A percentile compares a stretch with the other conserved stretches of the same genome.
Evolutionary conservation across 1,140 invertebrate genomes (phyloP).

Genomic region (Penaeus indicus): DNA sequence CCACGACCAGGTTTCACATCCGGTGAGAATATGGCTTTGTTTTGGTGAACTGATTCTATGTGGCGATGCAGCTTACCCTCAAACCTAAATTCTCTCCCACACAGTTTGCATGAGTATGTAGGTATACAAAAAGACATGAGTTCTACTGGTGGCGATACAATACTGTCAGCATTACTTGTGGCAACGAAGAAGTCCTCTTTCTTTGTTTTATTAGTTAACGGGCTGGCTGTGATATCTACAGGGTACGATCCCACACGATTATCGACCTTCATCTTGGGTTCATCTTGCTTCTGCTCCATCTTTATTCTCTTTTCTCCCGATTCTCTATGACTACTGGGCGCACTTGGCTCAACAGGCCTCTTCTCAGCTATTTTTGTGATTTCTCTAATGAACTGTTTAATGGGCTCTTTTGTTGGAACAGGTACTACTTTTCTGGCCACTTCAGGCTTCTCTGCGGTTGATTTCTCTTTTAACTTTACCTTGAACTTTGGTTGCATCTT

Average conservation of each 20-base stretch:
- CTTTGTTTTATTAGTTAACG: slow-evolving; percentile 29
- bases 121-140: slow-evolving; percentile 66
- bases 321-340: too few species aligned
- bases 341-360: neutral
- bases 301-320: slow-evolving; percentile 1
- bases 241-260: slow-evolving; percentile 58
- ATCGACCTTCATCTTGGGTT: slow-evolving; percentile 52
- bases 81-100: slow-evolving; percentile 65
- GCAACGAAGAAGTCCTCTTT: slow-evolving; percentile 59
- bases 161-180: slow-evolving; percentile 29
- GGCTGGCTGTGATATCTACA: slow-evolving; percentile 56
- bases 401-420: neutral
- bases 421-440: slow-evolving; percentile 24
- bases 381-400: slow-evolving; percentile 26
- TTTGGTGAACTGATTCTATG: slow-evolving; percentile 65
- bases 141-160: slow-evolving; percentile 65
- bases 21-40: slow-evolving; percentile 64
- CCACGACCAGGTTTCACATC: slow-evolving; percentile 66
- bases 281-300: neutral
- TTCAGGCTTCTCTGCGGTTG: slow-evolving; percentile 16
- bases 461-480: slow-evolving; percentile 28
- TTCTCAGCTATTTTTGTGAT: slow-evolving; percentile 21
- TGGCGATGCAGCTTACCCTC: slow-evolving; percentile 66
- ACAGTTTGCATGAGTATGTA: slow-evolving; percentile 66
- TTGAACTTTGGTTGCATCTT: neutral